Base-by-base conservation (phyloP, 2,113 vertebrate genomes). In the Sporophila hypoxantha region DNA sequence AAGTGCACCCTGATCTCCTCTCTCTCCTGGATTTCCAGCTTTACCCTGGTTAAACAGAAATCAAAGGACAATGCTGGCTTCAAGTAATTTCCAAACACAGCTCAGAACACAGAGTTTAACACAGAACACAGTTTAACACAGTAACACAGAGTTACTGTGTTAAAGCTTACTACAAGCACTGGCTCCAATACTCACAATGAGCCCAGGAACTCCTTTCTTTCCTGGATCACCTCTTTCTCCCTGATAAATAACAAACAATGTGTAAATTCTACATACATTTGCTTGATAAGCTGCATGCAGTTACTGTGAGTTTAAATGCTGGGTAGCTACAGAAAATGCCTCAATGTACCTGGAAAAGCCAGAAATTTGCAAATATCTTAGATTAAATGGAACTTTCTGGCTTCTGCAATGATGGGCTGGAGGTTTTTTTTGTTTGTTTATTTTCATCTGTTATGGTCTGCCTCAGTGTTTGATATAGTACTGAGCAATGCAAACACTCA, bases 211-310 rank as follows among this genome's bases (percentile, higher is more conserved):
- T 78, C 99, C 99, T 93, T 97, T 98, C 93, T 94, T 97, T 61
- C 99, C 99, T 6, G 89, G 76, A 61, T 97, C 96, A 23, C 99
- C 99, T 62, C 95, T 97, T 97, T 99, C 98, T 87, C 98, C 99
- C 99, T 99, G 96, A 39, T 32, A 93, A 95, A 96, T 39, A 94
- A 95, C 22, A 27, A 96, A 93, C 15, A 89, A 18, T 5, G 19
- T 42, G 26, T 74, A 34, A 94, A 42, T 91, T 93, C 77, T 76
- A 10, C 17, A 59, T 73, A 50, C 30, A 73, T 79, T 78, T 90
- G 7, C 36, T 46, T 69, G 41, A 53, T 42, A 79, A 79, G 21
- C 50, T 11, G 53, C 20, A 53, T 17, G 25, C 4, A 86, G 12
- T 27, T 36, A 53, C 8, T 89, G 17, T 68, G 36, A 75, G 16